phyloP scores from a whole-genome alignment of 2,797 vertebrate genomes.

The Eremophila alpestris region DNA sequence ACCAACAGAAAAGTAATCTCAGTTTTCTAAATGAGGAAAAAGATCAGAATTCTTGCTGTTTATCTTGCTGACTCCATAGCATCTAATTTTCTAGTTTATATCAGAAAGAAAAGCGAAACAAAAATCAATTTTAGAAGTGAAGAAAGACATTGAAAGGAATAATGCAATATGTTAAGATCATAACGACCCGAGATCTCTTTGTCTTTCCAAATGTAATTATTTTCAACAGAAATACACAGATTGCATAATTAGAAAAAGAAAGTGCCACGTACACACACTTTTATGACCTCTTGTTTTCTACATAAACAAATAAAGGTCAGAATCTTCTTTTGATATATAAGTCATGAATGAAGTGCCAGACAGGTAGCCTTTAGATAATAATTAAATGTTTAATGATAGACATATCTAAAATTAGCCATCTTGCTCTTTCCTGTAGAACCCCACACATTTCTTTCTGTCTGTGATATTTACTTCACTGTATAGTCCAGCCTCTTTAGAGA shows the following conservation, averaged over 20 bases:
- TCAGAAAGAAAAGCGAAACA: background rate
- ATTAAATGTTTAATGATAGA: background rate
- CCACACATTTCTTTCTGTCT: background rate
- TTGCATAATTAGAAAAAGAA: background rate
- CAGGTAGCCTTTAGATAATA: background rate
- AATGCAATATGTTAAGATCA: background rate
- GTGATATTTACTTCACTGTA: background rate
- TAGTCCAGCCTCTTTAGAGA: background rate
- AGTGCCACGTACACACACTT: fast-evolving
- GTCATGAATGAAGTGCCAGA: background rate
- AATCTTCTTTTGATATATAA: background rate
- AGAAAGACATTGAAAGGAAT: background rate
- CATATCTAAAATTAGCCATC: background rate
- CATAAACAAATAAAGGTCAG: background rate
- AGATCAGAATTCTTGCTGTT: background rate
- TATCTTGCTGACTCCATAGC: background rate
- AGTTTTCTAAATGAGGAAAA: background rate
- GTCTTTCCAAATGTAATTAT: background rate
- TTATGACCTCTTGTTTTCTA: background rate
- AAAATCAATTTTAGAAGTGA: background rate
- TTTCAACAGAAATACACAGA: background rate
- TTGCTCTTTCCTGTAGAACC: background rate
- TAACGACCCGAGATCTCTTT: background rate
- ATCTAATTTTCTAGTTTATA: background rate
- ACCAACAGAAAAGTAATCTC: background rate